Conservation (phyloP, 2,113 vertebrate genomes). For the Lagopus muta region DNA sequence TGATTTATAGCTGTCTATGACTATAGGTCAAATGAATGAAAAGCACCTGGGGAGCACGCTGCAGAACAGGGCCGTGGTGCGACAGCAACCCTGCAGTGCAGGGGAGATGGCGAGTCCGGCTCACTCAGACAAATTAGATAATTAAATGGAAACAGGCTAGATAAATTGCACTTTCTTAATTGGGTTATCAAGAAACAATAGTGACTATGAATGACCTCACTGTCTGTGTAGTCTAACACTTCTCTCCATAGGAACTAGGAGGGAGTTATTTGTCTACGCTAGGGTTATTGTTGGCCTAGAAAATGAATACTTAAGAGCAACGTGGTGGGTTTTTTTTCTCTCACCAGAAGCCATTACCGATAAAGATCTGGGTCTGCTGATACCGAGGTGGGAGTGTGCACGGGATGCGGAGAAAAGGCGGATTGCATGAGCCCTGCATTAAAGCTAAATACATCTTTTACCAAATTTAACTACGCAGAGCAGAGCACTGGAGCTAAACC, state of each 20-base stretch:
- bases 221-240: constrained; percentile 72
- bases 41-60: constrained; percentile 60
- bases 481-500: background rate
- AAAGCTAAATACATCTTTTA: background rate
- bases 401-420: background rate
- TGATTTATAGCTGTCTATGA: constrained; percentile 32
- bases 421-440: background rate
- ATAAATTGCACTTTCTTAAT: constrained; percentile 79
- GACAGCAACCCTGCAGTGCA: constrained; percentile 1
- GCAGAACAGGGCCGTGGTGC: background rate
- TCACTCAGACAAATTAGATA: constrained; percentile 76
- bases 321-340: background rate
- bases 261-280: constrained; percentile 59
- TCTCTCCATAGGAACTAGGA: constrained; percentile 58
- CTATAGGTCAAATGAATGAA: constrained; percentile 62
- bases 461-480: background rate
- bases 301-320: constrained; percentile 58
- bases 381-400: background rate
- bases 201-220: constrained; percentile 74
- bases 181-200: constrained; percentile 77
- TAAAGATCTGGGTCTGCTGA: constrained; percentile 63
- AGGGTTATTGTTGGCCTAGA: constrained; percentile 72
- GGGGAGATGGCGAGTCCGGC: constrained; percentile 19
- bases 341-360: constrained; percentile 66
- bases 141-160: constrained; percentile 76